Evolutionary conservation across 1,140 invertebrate species (phyloP).

Genomic region (Diploscapter pachys): DNA sequence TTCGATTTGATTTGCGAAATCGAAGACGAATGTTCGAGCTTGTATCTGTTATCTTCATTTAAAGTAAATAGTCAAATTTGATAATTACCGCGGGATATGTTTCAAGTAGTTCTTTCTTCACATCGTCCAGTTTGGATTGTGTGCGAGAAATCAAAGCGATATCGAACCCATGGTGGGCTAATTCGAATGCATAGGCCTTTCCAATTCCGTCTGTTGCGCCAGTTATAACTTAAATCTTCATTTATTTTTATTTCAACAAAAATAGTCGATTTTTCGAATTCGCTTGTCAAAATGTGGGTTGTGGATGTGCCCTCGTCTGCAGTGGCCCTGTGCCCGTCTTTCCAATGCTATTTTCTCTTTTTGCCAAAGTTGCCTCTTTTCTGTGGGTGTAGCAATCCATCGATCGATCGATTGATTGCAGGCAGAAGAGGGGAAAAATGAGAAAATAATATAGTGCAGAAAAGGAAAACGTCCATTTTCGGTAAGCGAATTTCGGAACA

Average conservation of each 20-base stretch:
- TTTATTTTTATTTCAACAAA: not conserved
- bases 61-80: not conserved
- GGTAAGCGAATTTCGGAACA: too few relatives aligned
- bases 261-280: too few relatives aligned
- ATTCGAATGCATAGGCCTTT: conserved; percentile 51
- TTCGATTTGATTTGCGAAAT: conserved; percentile 44
- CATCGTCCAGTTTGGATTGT: conserved; percentile 43
- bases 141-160: conserved; percentile 48
- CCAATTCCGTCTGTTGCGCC: conserved; percentile 58
- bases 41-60: conserved; percentile 24
- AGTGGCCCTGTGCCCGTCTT: too few relatives aligned
- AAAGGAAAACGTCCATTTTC: not conserved
- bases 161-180: conserved; percentile 50
- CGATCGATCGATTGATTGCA: not conserved
- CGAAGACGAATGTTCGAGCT: conserved; percentile 42
- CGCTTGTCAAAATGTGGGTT: too few relatives aligned
- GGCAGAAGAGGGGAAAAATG: not conserved
- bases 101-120: conserved; percentile 41
- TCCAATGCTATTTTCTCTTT: too few relatives aligned
- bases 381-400: too few relatives aligned
- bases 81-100: conserved; percentile 2
- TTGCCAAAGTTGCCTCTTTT: too few relatives aligned
- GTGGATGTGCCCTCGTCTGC: too few relatives aligned
- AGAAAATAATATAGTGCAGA: not conserved
- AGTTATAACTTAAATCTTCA: conserved; percentile 48